These are phyloP conservation scores for Timandra comae DNA, from an alignment of 2,888 invertebrate genomes.

Conservation along the genomic window DNA sequence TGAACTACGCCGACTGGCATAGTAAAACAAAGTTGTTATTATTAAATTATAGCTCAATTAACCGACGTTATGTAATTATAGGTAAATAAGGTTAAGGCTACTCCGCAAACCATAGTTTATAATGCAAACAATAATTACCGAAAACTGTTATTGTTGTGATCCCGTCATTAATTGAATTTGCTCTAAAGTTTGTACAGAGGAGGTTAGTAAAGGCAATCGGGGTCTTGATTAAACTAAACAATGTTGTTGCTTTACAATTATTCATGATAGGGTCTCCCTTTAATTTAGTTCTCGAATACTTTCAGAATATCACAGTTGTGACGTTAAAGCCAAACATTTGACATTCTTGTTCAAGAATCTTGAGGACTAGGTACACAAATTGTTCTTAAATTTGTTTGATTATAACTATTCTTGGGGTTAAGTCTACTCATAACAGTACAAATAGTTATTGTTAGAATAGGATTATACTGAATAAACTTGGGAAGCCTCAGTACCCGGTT, in stretches of 20 bases:
- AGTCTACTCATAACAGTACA: slow-evolving; percentile 10
- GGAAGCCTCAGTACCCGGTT: background rate
- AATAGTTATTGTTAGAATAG: slow-evolving; percentile 5
- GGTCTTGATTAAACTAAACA: slow-evolving; percentile 70
- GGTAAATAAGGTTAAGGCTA: slow-evolving; percentile 30
- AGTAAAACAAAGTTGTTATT: slow-evolving; percentile 4
- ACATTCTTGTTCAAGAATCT: slow-evolving; percentile 8
- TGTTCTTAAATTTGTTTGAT: slow-evolving; percentile 13
- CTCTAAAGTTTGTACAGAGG: slow-evolving; percentile 63
- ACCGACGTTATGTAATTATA: slow-evolving; percentile 25
- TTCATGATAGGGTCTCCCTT: slow-evolving; percentile 41
- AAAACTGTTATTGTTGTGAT: slow-evolving; percentile 69
- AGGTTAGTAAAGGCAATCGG: slow-evolving; percentile 59
- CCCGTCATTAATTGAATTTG: slow-evolving; percentile 65
- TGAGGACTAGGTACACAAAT: no score
- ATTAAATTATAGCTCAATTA: slow-evolving; percentile 21
- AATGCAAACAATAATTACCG: slow-evolving; percentile 59
- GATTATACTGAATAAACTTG: slow-evolving; percentile 1
- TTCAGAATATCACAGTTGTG: slow-evolving; percentile 13
- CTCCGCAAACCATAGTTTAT: slow-evolving; percentile 35
- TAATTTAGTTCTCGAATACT: slow-evolving; percentile 32
- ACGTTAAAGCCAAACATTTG: slow-evolving; percentile 4
- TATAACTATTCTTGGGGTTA: slow-evolving; percentile 10
- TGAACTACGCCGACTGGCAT: background rate
- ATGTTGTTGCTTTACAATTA: slow-evolving; percentile 57